Conservation (phyloP, 2,797 vertebrate species). For the Varecia variegata region DNA sequence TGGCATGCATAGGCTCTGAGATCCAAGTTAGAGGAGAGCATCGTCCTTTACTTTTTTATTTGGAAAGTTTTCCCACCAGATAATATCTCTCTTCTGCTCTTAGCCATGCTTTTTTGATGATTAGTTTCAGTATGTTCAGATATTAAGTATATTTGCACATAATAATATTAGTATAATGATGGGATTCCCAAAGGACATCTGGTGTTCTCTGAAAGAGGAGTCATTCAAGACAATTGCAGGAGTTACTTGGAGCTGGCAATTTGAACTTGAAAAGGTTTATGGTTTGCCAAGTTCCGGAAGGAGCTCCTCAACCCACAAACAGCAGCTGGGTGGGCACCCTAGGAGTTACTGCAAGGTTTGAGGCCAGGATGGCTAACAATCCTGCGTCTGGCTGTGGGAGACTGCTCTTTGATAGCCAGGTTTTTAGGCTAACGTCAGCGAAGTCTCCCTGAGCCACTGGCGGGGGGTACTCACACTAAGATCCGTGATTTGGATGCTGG, state of each 20-base stretch:
- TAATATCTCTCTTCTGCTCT: not conserved
- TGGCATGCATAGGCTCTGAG: not conserved
- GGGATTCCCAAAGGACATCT: not conserved
- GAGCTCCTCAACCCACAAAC: not conserved
- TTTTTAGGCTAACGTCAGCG: not conserved
- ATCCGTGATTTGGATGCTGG: not conserved
- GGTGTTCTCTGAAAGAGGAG: not conserved
- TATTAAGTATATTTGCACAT: not conserved
- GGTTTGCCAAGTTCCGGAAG: not conserved
- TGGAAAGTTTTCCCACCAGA: not conserved
- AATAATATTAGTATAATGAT: not conserved
- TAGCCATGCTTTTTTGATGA: not conserved
- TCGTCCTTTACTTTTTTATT: not conserved
- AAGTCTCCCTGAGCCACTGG: not conserved
- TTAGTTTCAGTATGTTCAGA: not conserved
- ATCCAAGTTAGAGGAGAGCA: not conserved
- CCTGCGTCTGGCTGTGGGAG: not conserved
- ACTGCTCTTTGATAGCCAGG: not conserved
- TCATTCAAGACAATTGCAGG: not conserved
- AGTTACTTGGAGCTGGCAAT: not conserved
- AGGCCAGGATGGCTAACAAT: not conserved
- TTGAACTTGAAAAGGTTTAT: constrained; percentile 15
- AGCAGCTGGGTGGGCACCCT: not conserved
- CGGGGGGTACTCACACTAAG: not conserved
- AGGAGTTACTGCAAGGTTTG: not conserved